Evolutionary conservation across 2,797 vertebrate genomes (phyloP), one percentile per base, ranked within the genome.

Genomic region (Pangasius macronema): DNA sequence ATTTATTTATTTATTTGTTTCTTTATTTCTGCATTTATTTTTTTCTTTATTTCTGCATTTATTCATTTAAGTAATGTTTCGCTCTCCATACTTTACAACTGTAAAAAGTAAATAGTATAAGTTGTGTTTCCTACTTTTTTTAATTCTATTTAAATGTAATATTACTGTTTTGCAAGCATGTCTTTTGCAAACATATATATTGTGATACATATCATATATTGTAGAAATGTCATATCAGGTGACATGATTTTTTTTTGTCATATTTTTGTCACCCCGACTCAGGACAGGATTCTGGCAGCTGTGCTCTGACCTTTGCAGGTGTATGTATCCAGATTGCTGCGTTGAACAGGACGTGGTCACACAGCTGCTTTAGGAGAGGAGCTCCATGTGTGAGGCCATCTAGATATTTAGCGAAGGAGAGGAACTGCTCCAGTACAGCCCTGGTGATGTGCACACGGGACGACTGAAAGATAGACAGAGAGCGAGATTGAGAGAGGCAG

Each of bases 251-350:
- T 14, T 42, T 46, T 75, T 27, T n/a, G 24, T 75, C 72, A 73
- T 4, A 39, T 39, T 39, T 39, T 4, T 39, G 39, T 39, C n/a
- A 53, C 7, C 11, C 9, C 16, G 36, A 36, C 20, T 81, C 22
- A 46, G 33, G 14, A 63, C 13, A 46, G 36, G 9, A 63, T 42
- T 63, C 5, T 3, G 30, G n/a, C 51, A 22, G 18, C 13, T 36
- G 68, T 67, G 46, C 22, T 13, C 30, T 84, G 63, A 99, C 98
- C 97, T 99, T 99, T 93, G 99, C 98, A 87, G 98, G 98, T 1
- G 98, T 99, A 91, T 99, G 97, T 93, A 99, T 99, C 99, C 99
- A 99, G 94, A 99, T 97, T 89, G 97, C 97, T 27, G 97, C 96
- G 89, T 98, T 98, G 94, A 99, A 99, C 91, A 98, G 94, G 87